These are phyloP conservation scores for Orussus abietinus DNA, from an alignment of 1,140 invertebrate species.

Conservation along the genomic window DNA sequence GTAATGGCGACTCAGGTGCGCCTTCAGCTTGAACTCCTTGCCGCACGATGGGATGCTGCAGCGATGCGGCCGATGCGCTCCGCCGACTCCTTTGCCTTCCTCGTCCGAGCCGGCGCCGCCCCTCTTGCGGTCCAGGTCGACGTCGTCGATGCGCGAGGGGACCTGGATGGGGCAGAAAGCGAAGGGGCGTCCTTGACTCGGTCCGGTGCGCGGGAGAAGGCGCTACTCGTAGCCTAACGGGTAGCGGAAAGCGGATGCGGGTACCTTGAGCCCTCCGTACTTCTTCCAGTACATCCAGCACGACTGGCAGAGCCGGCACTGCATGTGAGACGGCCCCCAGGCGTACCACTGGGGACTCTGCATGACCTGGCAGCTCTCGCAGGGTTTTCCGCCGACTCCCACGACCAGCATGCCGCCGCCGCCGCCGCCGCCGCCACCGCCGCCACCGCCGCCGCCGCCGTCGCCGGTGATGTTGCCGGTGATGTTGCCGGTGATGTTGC, in stretches of 20 bases:
- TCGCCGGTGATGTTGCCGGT: constrained; percentile 16
- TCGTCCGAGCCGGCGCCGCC: constrained; percentile 46
- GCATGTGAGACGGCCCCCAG: constrained; percentile 87
- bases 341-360: constrained; percentile 85
- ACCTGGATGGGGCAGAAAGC: constrained; percentile 33
- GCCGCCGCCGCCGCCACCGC: constrained; percentile 64
- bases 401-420: constrained; percentile 49
- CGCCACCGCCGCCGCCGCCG: constrained; percentile 62
- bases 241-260: too few species aligned
- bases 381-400: constrained; percentile 62
- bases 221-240: too few species aligned
- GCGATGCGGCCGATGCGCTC: constrained; percentile 75
- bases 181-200: too few species aligned
- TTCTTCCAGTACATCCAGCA: constrained; percentile 99
- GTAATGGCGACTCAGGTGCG: constrained; percentile 87
- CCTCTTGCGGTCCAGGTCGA: constrained; percentile 50
- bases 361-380: constrained; percentile 77
- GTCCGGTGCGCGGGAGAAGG: too few species aligned
- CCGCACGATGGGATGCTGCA: constrained; percentile 86
- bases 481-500: constrained; percentile 58
- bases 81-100: constrained; percentile 53
- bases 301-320: constrained; percentile 84
- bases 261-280: constrained; percentile 89
- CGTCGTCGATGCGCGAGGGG: constrained; percentile 58
- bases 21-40: constrained; percentile 92